Evolutionary conservation across 2,797 vertebrate species (phyloP), one percentile per base, ranked within the genome.

Genomic region (Diplodus sargus): DNA sequence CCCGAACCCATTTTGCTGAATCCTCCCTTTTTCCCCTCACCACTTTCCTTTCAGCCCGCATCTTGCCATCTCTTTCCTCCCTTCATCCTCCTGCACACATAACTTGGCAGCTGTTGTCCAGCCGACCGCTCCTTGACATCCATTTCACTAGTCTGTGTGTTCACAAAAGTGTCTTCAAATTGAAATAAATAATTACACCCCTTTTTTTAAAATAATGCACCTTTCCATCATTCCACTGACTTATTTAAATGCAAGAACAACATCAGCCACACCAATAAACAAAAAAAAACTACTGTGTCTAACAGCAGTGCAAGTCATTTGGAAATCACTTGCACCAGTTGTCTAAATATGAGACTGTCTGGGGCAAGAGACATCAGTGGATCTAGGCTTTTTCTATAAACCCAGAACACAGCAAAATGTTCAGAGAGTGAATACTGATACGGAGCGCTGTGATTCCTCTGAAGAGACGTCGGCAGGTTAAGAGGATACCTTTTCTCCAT

Each of bases 391-490:
- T 74, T 70, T 59, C 65, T 63, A 72, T 83, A 87, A 91, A 89
- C 87, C 89, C 76, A 83, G 74, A 90, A 87, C 76, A 83, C 83
- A 78, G 74, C 67, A 74, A 67, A 91, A 81, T 67, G 74, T 84
- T 82, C 75, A 81, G 71, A 75, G 77, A 86, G 62, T 62, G 76
- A 91, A 86, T 83, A 61, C 79, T 86, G 89, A 91, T 90, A 87
- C 4, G 78, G 28, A 85, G 81, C 59, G 63, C 70, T 61, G 81
- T 66, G 90, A 87, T 90, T 87, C 75, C 76, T 85, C 85, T 87
- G 83, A 90, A 90, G 88, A 90, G 81, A 74, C 82, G 30, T 87
- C 72, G 47, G 79, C 90, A 88, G 92, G 91, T 93, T 94, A 93
- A 93, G 89, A 93, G 81, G 87, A 93, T 90, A 85, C 86, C 84